Evolutionary conservation across 2,888 invertebrate species (phyloP), one percentile per base, ranked within the genome.

Genomic region (Schrankia costaestrigalis): DNA sequence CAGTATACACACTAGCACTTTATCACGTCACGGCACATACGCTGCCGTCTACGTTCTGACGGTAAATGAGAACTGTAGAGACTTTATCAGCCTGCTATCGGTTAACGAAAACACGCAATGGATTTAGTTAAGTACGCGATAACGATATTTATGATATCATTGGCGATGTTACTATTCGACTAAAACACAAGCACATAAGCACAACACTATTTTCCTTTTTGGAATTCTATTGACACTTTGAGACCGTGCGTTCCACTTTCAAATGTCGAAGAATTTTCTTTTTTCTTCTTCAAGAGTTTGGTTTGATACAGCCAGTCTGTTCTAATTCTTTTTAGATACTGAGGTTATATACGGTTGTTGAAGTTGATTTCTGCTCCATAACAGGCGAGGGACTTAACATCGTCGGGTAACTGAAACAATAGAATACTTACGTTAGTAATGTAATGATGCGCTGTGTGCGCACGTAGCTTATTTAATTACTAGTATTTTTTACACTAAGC

Each of bases 311-410:
- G n/a, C n/a, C n/a, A n/a, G n/a, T n/a, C n/a, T n/a, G n/a, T n/a
- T n/a, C n/a, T n/a, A n/a, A n/a, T 68, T 50, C 32, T 39, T 21
- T 32, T 41, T 42, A 41, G 52, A 35, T 45, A 48, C 56, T 48
- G 63, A 45, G 59, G 59, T 53, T 52, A 51, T 52, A 50, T 46
- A 31, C 34, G 38, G 17, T 43, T 32, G 35, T 55, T 43, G 67
- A 74, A 83, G 72, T 85, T 83, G 55, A 84, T 67, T 40, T 82
- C 86, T 52, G 83, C 80, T 46, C 85, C 83, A 73, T 83, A 83
- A 52, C 84, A 81, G 58, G 71, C 64, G 46, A 82, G 81, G 68
- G 74, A 77, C 71, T 76, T 73, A 56, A 74, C 75, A 68, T 79
- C 78, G 62, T 71, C 76, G 45, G 76, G 74, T 67, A 79, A 72